Evolutionary conservation across 2,888 invertebrate genomes (phyloP), one percentile per base, ranked within the genome.

Genomic region (Zootermopsis nevadensis): DNA sequence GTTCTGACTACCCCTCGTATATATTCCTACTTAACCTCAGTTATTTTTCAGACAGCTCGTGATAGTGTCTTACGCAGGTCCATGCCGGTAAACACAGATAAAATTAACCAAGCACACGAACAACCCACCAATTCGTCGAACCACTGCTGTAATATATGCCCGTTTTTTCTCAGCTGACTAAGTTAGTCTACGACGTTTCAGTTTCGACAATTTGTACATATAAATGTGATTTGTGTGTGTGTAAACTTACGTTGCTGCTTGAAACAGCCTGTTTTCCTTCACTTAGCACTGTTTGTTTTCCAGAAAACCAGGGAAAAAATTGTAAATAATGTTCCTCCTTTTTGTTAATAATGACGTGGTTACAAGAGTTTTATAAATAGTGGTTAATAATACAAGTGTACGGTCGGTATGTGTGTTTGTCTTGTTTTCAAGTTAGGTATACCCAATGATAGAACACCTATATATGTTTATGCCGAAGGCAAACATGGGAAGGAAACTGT

Each of bases 401-500:
- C 33, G 6, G 24, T 12, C 66, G 3, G 27, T 66, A 12, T 30
- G 66, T 33, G 19, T 33, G 19, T 33, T 33, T 69, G 8, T 69
- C 69, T 33, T 33, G 69, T 31, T 69, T 69, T 69, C 69, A 1
- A 22, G 22, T n/a, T n/a, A 27, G 60, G 27, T 60, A 60, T 4
- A 4, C n/a, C 12, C n/a, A 48, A n/a, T 15, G 42, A 2, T 48
- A 15, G 42, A 0, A 53, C 55, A 77, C 53, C 31, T 77, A 53
- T 33, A n/a, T 77, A 30, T 53, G 30, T 33, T 12, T 35, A 22
- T 66, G 66, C 79, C 79, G 24, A 22, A 15, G 38, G 79, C 60
- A 66, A 66, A 79, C 79, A 79, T 35, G 79, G n/a, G 22, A 79
- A 79, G 66, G 79, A 79, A 79, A 31, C 79, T 60, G 60, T 60